Evolutionary conservation across 2,797 vertebrate genomes (phyloP).

Genomic region (Coregonus suidteri): DNA sequence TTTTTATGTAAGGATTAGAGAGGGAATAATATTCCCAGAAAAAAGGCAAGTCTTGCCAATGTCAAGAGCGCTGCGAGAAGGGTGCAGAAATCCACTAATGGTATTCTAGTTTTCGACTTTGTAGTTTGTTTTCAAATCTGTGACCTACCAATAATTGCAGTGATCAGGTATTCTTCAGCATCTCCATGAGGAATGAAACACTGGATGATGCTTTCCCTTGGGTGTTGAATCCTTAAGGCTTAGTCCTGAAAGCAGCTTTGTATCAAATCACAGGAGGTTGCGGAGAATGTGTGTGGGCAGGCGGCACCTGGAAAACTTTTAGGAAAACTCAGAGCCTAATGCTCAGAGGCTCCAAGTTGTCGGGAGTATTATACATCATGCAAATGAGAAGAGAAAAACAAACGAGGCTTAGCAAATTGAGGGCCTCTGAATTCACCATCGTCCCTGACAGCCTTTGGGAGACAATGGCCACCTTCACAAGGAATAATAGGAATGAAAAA

Average conservation of each 20-base stretch:
- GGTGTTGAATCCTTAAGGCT: conserved; percentile 9
- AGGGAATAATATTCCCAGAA: not conserved
- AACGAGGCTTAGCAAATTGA: conserved; percentile 17
- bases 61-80: conserved; percentile 24
- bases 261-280: conserved; percentile 36
- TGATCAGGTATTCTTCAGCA: conserved; percentile 44
- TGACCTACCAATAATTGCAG: conserved; percentile 37
- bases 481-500: conserved; percentile 3
- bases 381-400: conserved; percentile 41
- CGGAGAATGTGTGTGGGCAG: conserved; percentile 28
- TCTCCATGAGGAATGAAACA: conserved; percentile 40
- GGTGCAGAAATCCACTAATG: conserved; percentile 29
- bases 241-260: conserved; percentile 44
- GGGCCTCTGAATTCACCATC: conserved; percentile 22
- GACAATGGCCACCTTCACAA: conserved; percentile 12
- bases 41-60: not conserved
- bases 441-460: conserved; percentile 1
- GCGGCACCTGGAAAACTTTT: conserved; percentile 23
- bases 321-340: conserved; percentile 26
- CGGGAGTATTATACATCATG: conserved; percentile 47
- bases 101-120: conserved; percentile 39
- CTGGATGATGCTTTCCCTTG: conserved; percentile 32
- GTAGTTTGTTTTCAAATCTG: conserved; percentile 32
- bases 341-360: conserved; percentile 38
- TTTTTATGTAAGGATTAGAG: not conserved